Conservation (phyloP, 2,113 vertebrate species). For the Chaetodon auriga region DNA sequence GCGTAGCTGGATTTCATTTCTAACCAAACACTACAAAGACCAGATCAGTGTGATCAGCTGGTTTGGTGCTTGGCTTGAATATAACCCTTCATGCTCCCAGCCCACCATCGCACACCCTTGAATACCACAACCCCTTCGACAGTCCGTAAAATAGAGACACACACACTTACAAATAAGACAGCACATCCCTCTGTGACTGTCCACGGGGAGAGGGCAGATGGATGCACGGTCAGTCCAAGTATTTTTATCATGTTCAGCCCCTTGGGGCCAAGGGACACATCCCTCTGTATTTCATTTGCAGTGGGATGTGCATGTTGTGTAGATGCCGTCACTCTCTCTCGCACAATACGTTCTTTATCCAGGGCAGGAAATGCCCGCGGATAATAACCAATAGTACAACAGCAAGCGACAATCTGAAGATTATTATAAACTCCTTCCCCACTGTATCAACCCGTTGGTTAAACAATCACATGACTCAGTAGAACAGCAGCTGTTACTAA, state of each 20-base stretch:
- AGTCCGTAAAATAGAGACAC: constrained; percentile 25
- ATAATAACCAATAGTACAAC: constrained; percentile 56
- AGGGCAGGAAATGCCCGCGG: constrained; percentile 69
- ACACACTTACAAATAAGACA: constrained; percentile 26
- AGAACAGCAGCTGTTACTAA: constrained; percentile 63
- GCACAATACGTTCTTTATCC: constrained; percentile 76
- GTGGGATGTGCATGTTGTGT: constrained; percentile 42
- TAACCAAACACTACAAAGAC: constrained; percentile 34
- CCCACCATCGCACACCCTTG: neutral
- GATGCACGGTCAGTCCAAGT: constrained; percentile 40
- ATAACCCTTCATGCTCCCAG: neutral
- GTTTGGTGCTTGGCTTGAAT: constrained; percentile 11
- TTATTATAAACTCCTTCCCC: constrained; percentile 65
- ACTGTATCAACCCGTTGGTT: constrained; percentile 47
- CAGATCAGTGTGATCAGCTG: constrained; percentile 28
- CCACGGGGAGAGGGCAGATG: constrained; percentile 53
- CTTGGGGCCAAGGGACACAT: constrained; percentile 52
- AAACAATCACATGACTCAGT: constrained; percentile 61
- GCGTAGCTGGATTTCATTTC: constrained; percentile 12
- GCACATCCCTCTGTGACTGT: constrained; percentile 40
- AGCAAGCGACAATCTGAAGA: constrained; percentile 61
- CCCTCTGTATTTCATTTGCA: constrained; percentile 56
- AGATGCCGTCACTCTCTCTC: constrained; percentile 64
- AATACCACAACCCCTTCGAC: neutral
- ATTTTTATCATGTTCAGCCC: constrained; percentile 68